Percentiles rank a stretch among this genome's conserved stretches.
These are phyloP conservation scores for Neodiprion pinetum DNA, from an alignment of 1,140 invertebrate species.

Conservation along the genomic window DNA sequence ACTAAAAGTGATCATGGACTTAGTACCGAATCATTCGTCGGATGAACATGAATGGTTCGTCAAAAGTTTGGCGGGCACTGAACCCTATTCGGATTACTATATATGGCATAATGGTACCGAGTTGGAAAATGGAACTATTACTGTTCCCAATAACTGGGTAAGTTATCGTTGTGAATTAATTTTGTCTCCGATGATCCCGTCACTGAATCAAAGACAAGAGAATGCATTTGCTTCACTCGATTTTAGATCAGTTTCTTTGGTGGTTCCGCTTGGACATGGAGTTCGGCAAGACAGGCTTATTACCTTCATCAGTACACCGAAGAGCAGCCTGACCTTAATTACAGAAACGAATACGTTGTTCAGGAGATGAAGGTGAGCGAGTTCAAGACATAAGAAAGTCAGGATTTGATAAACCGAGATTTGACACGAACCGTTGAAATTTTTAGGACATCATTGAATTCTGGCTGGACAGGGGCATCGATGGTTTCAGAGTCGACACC, in stretches of 20 bases:
- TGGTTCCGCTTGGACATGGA: conserved; percentile 76
- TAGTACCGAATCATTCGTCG: conserved; percentile 78
- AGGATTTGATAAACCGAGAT: no score
- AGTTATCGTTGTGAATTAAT: neutral
- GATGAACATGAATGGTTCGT: conserved; percentile 77
- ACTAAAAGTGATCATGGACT: conserved; percentile 49
- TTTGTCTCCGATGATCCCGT: neutral
- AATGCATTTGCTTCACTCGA: no score
- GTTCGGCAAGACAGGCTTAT: conserved; percentile 68
- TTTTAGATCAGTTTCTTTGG: conserved; percentile 68
- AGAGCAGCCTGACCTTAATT: conserved; percentile 80
- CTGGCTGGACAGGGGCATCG: conserved; percentile 78
- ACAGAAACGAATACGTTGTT: conserved; percentile 65
- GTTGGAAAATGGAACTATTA: conserved; percentile 25
- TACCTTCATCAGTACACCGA: conserved; percentile 79
- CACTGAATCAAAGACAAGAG: neutral
- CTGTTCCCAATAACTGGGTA: conserved; percentile 69
- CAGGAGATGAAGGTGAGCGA: conserved; percentile 66
- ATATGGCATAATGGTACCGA: conserved; percentile 69
- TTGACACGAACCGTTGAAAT: neutral
- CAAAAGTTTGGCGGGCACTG: conserved; percentile 63
- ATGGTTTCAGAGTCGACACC: conserved; percentile 78
- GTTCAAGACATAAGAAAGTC: no score
- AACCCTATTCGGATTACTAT: conserved; percentile 74
- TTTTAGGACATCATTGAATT: conserved; percentile 59